Conservation (phyloP, 2,888 invertebrate species). For the Platypus cylindrus region DNA sequence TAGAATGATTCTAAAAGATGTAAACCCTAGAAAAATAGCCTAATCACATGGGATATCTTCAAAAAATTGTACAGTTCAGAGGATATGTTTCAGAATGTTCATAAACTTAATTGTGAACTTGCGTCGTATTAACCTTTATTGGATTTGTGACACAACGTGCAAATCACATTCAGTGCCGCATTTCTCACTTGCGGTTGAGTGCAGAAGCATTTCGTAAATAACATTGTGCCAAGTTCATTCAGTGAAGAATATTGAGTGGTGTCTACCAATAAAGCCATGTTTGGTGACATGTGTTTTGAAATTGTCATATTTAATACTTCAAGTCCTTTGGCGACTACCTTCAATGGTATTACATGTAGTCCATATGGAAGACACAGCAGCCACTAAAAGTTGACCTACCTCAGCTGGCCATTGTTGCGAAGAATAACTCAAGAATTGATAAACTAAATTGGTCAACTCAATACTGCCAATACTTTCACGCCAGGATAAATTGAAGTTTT, state of each 20-base stretch:
- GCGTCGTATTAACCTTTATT: conserved; percentile 47
- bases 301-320: conserved; percentile 57
- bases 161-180: conserved; percentile 59
- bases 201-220: conserved; percentile 59
- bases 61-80: background rate
- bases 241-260: conserved; percentile 48
- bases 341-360: no score
- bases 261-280: conserved; percentile 60
- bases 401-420: conserved; percentile 7
- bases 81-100: background rate
- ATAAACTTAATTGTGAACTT: no score
- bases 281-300: conserved; percentile 64
- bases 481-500: conserved; percentile 64
- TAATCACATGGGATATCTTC: background rate
- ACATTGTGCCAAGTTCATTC: conserved; percentile 51
- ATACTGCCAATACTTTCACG: conserved; percentile 64
- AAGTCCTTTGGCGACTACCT: conserved; percentile 59
- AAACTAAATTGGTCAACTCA: conserved; percentile 44
- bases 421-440: conserved; percentile 39
- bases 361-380: no score
- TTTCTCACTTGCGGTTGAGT: conserved; percentile 68
- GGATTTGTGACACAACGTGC: conserved; percentile 56
- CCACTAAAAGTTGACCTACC: no score
- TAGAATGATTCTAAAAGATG: conserved; percentile 61
- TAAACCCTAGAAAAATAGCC: conserved; percentile 30